Base-by-base conservation (phyloP, 2,113 vertebrate species). In the Halichoeres trimaculatus region DNA sequence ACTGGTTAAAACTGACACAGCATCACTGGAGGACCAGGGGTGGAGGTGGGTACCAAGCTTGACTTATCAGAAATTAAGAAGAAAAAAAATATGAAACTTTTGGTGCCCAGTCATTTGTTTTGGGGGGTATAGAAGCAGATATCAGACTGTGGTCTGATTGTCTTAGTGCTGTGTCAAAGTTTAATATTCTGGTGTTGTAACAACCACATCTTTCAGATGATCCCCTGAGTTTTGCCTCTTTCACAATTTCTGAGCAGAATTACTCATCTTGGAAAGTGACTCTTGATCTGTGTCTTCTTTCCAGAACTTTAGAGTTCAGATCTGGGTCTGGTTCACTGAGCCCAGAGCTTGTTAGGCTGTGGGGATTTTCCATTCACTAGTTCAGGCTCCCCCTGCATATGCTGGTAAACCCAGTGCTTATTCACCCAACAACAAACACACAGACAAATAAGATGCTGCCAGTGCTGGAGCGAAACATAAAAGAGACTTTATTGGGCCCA, bases 301-400 rank as follows among this genome's bases (percentile, higher is more conserved):
- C 58, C 55, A 34, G 20, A 30, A 23, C 43, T 16, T 63, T 65
- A 63, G 71, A 79, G 70, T 65, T 68, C 23, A 45, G 53, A 54
- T 59, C 81, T 70, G 65, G 81, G 50, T 80, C 72, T 62, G 72
- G 70, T 56, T 77, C 47, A 57, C 48, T 14, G 34, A 80, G 56
- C 66, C 52, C 77, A 80, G 38, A 62, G 78, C 72, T 68, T 68
- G 80, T 83, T 67, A 62, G 68, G 83, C 70, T 70, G 70, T 68
- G 66, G 78, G 83, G 73, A 87, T 76, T 87, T 88, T 86, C 84
- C 76, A 78, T 71, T 85, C 73, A 50, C 45, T 52, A 70, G 26
- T 59, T 81, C 41, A 60, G 68, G 38, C 71, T 30, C 52, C 63
- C 22, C 43, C 40, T 57, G 63, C 52, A 54, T 59, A 70, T 48